Percentiles rank a stretch among this genome's conserved stretches.
These are phyloP conservation scores for Cliona cf. orientalis DNA, from an alignment of 37 sponge, comb jelly and placozoan species.

Conservation along the genomic window DNA sequence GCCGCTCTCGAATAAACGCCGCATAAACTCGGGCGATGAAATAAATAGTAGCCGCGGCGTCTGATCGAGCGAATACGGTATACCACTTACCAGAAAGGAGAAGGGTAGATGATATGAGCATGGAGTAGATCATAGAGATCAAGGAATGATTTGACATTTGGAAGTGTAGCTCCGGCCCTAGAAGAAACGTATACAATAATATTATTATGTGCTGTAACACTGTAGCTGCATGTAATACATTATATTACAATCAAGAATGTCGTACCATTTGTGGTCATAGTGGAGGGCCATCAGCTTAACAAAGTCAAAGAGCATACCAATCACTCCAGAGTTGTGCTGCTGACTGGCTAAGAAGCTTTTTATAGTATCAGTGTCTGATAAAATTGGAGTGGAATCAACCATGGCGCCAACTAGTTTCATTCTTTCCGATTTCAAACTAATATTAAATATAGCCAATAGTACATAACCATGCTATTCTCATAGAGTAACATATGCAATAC, in stretches of 20 bases:
- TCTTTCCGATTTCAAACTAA: background rate
- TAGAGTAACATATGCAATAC: background rate
- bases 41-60: too few species aligned
- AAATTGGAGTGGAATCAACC: conserved; percentile 11
- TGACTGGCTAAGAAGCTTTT: conserved; percentile 23
- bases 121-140: conserved; percentile 59
- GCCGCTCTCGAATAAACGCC: too few species aligned
- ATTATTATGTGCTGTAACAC: background rate
- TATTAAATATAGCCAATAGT: background rate
- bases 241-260: background rate
- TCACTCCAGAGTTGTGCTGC: conserved; percentile 42
- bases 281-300: conserved; percentile 34
- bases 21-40: too few species aligned
- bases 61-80: too few species aligned
- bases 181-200: background rate
- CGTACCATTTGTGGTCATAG: conserved; percentile 61
- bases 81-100: conserved; percentile 49
- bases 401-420: background rate
- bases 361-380: conserved; percentile 31
- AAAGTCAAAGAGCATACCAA: conserved; percentile 47
- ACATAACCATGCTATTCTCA: background rate
- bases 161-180: background rate
- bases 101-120: conserved; percentile 46
- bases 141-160: conserved; percentile 15
- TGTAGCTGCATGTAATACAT: background rate